Evolutionary conservation across 1,140 invertebrate species (phyloP).

Genomic region (Drosophila asahinai): DNA sequence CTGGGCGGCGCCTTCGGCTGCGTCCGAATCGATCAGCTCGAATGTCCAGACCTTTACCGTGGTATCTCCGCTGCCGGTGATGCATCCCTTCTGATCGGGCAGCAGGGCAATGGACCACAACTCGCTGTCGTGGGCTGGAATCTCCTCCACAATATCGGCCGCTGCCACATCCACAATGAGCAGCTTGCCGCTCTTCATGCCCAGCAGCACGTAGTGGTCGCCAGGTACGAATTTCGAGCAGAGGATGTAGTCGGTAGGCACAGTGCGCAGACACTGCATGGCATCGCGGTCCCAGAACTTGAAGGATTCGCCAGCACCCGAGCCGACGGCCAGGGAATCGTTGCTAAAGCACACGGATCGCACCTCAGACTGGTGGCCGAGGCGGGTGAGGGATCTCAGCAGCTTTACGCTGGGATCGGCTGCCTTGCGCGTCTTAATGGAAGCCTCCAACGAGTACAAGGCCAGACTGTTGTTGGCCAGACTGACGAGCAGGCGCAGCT

Average conservation of each 20-base stretch:
- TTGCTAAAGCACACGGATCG: conserved; percentile 95
- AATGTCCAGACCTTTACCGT: conserved; percentile 98
- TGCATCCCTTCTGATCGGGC: conserved; percentile 92
- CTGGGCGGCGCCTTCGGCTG: conserved; percentile 72
- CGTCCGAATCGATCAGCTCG: conserved; percentile 88
- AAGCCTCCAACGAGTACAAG: conserved; percentile 87
- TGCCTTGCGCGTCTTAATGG: conserved; percentile 86
- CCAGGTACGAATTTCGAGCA: conserved; percentile 95
- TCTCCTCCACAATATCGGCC: conserved; percentile 91
- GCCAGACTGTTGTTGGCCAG: conserved; percentile 90
- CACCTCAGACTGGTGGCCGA: conserved; percentile 96
- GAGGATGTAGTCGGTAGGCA: conserved; percentile 89
- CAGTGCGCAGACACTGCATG: conserved; percentile 93
- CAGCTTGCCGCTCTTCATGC: conserved; percentile 94
- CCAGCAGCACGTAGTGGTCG: conserved; percentile 95
- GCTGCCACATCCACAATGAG: conserved; percentile 95
- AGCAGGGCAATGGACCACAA: conserved; percentile 92
- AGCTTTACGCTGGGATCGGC: conserved; percentile 76
- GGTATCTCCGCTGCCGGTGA: conserved; percentile 94
- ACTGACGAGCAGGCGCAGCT: conserved; percentile 89
- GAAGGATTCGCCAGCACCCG: conserved; percentile 93
- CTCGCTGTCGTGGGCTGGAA: conserved; percentile 92
- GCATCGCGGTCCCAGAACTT: conserved; percentile 98
- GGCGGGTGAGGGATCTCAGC: conserved; percentile 86
- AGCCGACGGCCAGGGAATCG: conserved; percentile 94